These are phyloP conservation scores for Manis javanica DNA, from an alignment of 2,797 vertebrate species.

Conservation along the genomic window DNA sequence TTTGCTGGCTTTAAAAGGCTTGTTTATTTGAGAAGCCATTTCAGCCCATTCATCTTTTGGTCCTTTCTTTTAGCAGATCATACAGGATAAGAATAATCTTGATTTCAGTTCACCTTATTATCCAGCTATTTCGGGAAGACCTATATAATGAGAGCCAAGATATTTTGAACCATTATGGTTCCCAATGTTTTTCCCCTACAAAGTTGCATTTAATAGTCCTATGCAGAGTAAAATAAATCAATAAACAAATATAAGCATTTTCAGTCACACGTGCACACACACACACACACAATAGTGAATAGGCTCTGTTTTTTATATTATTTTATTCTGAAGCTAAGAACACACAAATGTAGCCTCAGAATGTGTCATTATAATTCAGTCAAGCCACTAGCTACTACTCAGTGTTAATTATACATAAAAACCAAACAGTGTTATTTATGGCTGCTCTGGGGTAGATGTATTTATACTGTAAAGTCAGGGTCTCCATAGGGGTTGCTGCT, in stretches of 20 bases:
- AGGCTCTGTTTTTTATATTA: neutral
- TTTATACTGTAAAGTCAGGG: conserved; percentile 64
- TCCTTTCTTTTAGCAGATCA: neutral
- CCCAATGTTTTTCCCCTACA: neutral
- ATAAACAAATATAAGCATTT: neutral
- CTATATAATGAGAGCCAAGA: neutral
- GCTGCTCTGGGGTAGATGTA: conserved; percentile 76
- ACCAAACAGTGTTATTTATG: conserved; percentile 81
- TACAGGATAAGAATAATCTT: neutral
- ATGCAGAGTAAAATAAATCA: neutral
- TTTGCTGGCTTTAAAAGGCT: neutral
- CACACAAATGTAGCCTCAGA: conserved; percentile 75
- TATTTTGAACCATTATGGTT: neutral
- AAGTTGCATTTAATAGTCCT: neutral
- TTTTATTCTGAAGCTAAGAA: conserved; percentile 69
- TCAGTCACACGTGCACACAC: neutral
- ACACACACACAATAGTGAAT: rapidly evolving
- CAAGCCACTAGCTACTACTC: conserved; percentile 74
- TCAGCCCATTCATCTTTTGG: neutral
- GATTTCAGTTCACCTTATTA: neutral
- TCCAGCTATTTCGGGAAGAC: neutral
- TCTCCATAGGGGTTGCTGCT: conserved; percentile 58
- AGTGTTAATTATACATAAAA: conserved; percentile 86
- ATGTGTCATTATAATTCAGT: conserved; percentile 81
- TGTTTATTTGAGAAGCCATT: neutral